Conservation (phyloP, 35 echinoderm and acorn worm species). For the Anneissia japonica region DNA sequence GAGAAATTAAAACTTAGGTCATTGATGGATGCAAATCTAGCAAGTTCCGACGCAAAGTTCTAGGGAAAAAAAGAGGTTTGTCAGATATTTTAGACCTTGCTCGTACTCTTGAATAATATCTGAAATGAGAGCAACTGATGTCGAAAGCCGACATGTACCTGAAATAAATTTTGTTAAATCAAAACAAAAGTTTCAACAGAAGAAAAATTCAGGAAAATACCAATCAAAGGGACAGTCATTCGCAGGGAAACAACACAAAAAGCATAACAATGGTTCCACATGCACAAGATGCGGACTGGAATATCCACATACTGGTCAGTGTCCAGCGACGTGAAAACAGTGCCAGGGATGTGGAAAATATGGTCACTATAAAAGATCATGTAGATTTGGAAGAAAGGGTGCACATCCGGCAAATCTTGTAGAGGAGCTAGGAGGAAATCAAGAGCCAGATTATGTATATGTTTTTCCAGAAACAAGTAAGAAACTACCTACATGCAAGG, state of each 20-base stretch:
- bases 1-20: slow-evolving; percentile 55
- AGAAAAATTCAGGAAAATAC: background rate
- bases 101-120: slow-evolving; percentile 23
- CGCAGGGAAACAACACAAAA: background rate
- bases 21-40: slow-evolving; percentile 35
- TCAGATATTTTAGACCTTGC: background rate
- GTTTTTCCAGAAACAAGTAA: background rate
- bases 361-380: slow-evolving; percentile 18
- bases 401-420: no score
- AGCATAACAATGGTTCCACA: background rate
- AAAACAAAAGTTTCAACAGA: background rate
- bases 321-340: slow-evolving; percentile 41
- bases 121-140: slow-evolving; percentile 6
- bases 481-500: background rate
- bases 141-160: background rate
- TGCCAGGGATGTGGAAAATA: slow-evolving; percentile 28
- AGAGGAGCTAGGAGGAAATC: background rate
- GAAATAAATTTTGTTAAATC: background rate
- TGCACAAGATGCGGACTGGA: slow-evolving; percentile 35
- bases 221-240: background rate
- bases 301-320: slow-evolving; percentile 38
- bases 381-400: background rate
- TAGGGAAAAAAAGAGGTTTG: slow-evolving; percentile 12
- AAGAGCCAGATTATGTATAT: background rate
- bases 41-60: slow-evolving; percentile 19